Evolutionary conservation across 2,797 vertebrate genomes (phyloP), one percentile per base, ranked within the genome.

Genomic region (Cichlasoma orientale): DNA sequence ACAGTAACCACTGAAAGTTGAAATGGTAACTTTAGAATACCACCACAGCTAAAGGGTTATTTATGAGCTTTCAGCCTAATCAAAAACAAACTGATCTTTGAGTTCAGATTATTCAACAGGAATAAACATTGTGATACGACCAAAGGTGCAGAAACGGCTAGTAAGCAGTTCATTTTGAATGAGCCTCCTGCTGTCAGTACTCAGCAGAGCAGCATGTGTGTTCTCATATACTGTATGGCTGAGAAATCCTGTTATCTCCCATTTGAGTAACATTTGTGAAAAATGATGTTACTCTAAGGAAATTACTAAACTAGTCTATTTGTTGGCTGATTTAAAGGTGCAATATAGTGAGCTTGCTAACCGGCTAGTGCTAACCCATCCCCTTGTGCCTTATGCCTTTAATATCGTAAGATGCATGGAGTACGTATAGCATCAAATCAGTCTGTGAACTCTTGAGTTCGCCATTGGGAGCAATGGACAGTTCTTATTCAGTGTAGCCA

Each of bases 31-130:
- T 41, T 44, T 14, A 44, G 4, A 44, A 12, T 14, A 14, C 12
- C 41, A 5, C 12, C 4, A 13, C 13, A 44, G 14, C 13, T 44
- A 2, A 44, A 5, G 41, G 41, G 41, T 44, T 44, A 44, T 44
- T 44, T 5, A 5, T 44, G 13, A 44, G 41, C 13, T 41, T 41
- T 41, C 12, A 66, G 23, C 16, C 61, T 12, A 3, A 2, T 66
- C 19, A 12, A 47, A 47, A 1, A 25, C 4, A 36, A 47, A 29
- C 0, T 19, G 23, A 50, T 66, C 18, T 3, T 19, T 0, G 16
- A 29, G 61, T 66, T 47, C 23, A 27, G 11, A 19, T 27, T 66
- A 5, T 47, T 66, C 23, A 29, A 14, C 23, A 12, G 19, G 41
- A 66, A 47, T 66, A 29, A 66, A 66, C 41, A 3, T n/a, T 29